A percentile compares a stretch with the other conserved stretches of the same genome.
Evolutionary conservation across 2,888 invertebrate species (phyloP).

Genomic region (Molorchus minor): DNA sequence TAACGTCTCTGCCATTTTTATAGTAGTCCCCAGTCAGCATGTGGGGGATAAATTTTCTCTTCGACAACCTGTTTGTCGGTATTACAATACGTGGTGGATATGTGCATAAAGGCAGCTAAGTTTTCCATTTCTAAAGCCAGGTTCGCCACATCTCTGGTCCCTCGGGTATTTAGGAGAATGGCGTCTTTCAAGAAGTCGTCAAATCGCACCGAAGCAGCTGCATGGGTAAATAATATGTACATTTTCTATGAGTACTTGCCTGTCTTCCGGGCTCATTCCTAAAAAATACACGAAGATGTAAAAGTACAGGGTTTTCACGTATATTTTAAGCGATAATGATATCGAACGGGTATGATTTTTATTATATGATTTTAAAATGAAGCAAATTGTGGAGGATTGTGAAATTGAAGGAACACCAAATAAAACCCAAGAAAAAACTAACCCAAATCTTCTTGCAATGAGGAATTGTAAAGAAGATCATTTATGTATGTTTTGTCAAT

Average conservation of each 20-base stretch:
- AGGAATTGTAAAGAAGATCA: no score
- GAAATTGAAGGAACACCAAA: no score
- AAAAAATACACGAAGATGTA: slow-evolving; percentile 1
- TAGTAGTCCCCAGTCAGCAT: slow-evolving; percentile 74
- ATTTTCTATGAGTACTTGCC: slow-evolving; percentile 66
- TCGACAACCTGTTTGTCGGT: slow-evolving; percentile 75
- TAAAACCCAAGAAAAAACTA: no score
- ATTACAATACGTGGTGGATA: slow-evolving; percentile 90
- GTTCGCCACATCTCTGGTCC: slow-evolving; percentile 71
- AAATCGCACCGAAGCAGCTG: slow-evolving; percentile 85
- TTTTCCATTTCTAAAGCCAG: slow-evolving; percentile 68
- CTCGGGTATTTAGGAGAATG: slow-evolving; percentile 71
- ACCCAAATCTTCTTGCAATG: no score
- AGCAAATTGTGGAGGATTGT: no score
- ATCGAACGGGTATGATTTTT: no score
- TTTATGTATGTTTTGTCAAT: no score
- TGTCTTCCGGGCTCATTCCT: slow-evolving; percentile 67
- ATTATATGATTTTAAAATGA: no score
- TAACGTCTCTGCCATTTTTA: slow-evolving; percentile 71
- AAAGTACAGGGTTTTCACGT: not conserved
- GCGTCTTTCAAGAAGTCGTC: slow-evolving; percentile 79
- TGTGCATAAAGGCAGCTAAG: slow-evolving; percentile 72
- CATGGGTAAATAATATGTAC: slow-evolving; percentile 79
- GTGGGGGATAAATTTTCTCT: slow-evolving; percentile 78
- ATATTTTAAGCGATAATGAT: no score